Conservation (phyloP, 1,140 invertebrate genomes). For the Cotesia typhae region DNA sequence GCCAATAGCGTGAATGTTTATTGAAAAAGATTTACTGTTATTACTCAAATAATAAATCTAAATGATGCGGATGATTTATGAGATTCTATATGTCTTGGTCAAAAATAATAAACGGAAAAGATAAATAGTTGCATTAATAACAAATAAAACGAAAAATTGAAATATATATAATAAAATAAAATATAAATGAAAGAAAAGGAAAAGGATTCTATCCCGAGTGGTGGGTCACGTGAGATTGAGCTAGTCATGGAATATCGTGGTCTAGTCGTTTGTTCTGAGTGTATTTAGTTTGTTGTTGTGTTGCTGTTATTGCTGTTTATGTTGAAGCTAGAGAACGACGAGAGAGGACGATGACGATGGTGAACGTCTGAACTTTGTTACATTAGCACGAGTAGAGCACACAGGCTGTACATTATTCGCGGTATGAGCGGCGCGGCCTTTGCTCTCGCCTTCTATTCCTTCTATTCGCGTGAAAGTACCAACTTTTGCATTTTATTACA, state of each 20-base stretch:
- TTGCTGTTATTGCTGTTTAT: slow-evolving; percentile 12
- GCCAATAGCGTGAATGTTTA: too few species aligned
- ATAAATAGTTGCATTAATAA: slow-evolving; percentile 9
- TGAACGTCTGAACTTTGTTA: slow-evolving; percentile 57
- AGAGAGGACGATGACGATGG: slow-evolving; percentile 36
- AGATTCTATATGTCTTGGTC: background rate
- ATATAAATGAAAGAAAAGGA: background rate
- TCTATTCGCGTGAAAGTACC: slow-evolving; percentile 41
- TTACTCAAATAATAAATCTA: background rate
- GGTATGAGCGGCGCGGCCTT: slow-evolving; percentile 35
- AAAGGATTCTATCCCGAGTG: background rate
- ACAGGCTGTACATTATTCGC: slow-evolving; percentile 22
- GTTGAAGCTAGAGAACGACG: background rate
- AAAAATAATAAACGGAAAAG: background rate
- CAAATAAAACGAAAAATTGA: background rate
- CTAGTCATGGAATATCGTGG: slow-evolving; percentile 18
- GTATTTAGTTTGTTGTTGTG: too few species aligned
- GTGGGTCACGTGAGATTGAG: slow-evolving; percentile 31
- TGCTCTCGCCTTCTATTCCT: slow-evolving; percentile 36
- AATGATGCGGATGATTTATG: background rate
- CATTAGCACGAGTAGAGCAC: slow-evolving; percentile 25
- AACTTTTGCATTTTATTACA: background rate
- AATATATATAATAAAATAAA: slow-evolving; percentile 18
- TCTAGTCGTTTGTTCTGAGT: background rate
- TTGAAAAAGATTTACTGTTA: too few species aligned